Base-by-base conservation (phyloP, 1,140 invertebrate genomes). In the Doryteuthis pealeii region DNA sequence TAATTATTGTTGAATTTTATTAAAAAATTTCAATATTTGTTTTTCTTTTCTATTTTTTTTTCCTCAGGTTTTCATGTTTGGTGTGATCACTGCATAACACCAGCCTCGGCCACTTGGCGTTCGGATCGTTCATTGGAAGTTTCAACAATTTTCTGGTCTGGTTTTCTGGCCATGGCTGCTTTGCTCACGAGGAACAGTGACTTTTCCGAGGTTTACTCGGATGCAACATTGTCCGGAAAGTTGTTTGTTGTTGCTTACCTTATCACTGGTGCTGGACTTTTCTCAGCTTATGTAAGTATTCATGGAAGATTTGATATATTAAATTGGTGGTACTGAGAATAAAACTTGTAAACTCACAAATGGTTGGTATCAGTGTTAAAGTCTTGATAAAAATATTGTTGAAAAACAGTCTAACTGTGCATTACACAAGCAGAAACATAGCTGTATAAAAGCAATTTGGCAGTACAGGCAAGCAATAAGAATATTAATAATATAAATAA, bases 261-360 rank as follows among this genome's bases (percentile, higher is more conserved):
- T 26, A 76, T 84, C 32, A 79, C 85, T 72, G 78, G 67, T 0
- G 76, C 79, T 45, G 85, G 84, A 49, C 71, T 86, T 22, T 68
- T 85, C 22, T 77, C 79, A 12, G 71, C 78, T 40, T 87, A 87
- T 81, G 86, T 87, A 81, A 86, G 86, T 85, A 58, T n/a, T n/a
- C n/a, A n/a, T n/a, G n/a, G n/a, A n/a, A n/a, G n/a, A n/a, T n/a
- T n/a, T n/a, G n/a, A n/a, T n/a, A n/a, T n/a, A n/a, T n/a, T n/a
- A n/a, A n/a, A n/a, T n/a, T n/a, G n/a, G n/a, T n/a, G n/a, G n/a
- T n/a, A n/a, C n/a, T n/a, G n/a, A n/a, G n/a, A n/a, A n/a, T n/a
- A n/a, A n/a, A n/a, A n/a, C n/a, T n/a, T n/a, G n/a, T n/a, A n/a
- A n/a, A n/a, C n/a, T n/a, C n/a, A n/a, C n/a, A n/a, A n/a, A n/a